Conservation (phyloP, 2,888 invertebrate species). For the Frankliniella intonsa region DNA sequence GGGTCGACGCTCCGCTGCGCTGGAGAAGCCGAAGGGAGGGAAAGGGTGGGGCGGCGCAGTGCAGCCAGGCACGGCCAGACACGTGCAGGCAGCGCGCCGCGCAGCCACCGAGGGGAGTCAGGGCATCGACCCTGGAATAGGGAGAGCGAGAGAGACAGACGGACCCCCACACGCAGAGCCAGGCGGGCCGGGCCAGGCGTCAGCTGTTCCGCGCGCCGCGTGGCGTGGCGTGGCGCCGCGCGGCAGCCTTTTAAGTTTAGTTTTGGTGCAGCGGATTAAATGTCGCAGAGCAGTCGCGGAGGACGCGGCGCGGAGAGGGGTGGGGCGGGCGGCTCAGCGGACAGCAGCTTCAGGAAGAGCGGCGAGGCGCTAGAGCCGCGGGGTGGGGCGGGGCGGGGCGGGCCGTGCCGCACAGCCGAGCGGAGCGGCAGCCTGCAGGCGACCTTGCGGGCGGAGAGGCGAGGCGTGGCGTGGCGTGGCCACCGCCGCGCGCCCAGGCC, state of each 20-base stretch:
- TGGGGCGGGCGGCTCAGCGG: background rate
- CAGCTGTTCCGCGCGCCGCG: conserved; percentile 3
- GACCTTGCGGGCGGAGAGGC: background rate
- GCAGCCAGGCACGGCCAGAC: background rate
- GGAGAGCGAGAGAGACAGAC: background rate
- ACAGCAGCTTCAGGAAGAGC: background rate
- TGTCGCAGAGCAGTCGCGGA: background rate
- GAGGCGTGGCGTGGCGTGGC: background rate
- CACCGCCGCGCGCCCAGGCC: too few species aligned
- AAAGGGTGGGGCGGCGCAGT: background rate
- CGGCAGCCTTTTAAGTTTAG: background rate
- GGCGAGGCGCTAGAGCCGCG: background rate
- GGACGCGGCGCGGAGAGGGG: background rate
- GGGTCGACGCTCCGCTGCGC: background rate
- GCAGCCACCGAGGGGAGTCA: background rate
- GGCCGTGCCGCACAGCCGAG: background rate
- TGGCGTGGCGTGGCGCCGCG: background rate
- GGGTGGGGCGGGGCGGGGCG: background rate
- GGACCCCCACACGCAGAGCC: background rate
- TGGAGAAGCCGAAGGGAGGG: background rate
- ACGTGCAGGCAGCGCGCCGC: background rate
- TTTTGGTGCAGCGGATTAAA: background rate
- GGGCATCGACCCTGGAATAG: background rate
- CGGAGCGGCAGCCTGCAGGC: too few species aligned
- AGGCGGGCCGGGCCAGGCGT: background rate